Evolutionary conservation across 2,888 invertebrate genomes (phyloP).

Genomic region (Cerastis leucographa): DNA sequence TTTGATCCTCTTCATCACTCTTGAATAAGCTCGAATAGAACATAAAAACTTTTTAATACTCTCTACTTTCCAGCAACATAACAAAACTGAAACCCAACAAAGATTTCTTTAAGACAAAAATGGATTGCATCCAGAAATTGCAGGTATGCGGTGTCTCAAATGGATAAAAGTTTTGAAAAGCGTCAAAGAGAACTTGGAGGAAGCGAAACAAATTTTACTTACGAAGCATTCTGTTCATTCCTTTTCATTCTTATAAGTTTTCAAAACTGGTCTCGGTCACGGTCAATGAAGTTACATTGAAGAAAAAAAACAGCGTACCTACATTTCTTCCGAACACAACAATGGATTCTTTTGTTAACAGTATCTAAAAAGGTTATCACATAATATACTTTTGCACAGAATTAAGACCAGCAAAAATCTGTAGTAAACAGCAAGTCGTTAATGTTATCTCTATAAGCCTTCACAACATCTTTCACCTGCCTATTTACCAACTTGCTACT

Average conservation of each 20-base stretch:
- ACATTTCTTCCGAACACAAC: neutral
- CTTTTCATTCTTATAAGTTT: constrained; percentile 15
- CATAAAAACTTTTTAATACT: constrained; percentile 34
- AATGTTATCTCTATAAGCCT: constrained; percentile 44
- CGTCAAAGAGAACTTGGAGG: constrained; percentile 30
- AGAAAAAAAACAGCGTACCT: neutral
- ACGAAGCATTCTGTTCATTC: constrained; percentile 13
- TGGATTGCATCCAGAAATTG: constrained; percentile 33
- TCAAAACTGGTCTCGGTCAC: constrained; percentile 8
- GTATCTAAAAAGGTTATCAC: neutral
- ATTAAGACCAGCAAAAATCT: constrained; percentile 1
- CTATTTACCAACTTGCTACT: constrained; percentile 60
- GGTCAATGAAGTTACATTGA: constrained; percentile 14
- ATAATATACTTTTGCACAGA: constrained; percentile 7
- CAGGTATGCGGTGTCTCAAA: constrained; percentile 42
- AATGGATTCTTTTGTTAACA: neutral
- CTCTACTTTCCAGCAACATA: constrained; percentile 18
- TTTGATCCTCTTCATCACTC: constrained; percentile 18
- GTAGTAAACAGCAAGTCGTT: neutral
- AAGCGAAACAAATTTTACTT: constrained; percentile 26
- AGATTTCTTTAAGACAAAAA: constrained; percentile 34
- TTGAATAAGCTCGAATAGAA: constrained; percentile 12
- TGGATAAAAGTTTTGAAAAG: constrained; percentile 46
- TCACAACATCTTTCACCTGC: constrained; percentile 37
- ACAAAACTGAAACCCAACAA: constrained; percentile 28